A percentile compares a stretch with the other conserved stretches of the same genome.
phyloP scores from a whole-genome alignment of 2,113 vertebrate species.

The Sphyrna mokarran region DNA sequence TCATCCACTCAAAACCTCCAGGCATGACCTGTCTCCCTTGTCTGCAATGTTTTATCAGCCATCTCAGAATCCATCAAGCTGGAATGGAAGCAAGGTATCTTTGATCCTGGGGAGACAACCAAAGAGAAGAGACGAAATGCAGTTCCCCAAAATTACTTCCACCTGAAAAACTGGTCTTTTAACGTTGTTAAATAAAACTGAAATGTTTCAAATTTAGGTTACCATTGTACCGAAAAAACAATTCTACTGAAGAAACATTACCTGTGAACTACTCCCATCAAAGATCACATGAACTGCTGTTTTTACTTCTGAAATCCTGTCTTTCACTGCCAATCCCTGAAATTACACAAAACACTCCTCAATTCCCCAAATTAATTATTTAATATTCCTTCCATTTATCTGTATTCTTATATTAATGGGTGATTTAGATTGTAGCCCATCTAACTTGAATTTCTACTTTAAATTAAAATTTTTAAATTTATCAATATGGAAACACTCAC shows the following conservation, averaged over 20 bases:
- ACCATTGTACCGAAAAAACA: background rate
- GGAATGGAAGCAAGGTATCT: no score
- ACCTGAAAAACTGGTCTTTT: background rate
- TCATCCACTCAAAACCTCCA: no score
- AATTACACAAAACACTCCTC: background rate
- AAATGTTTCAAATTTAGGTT: background rate
- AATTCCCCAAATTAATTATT: background rate
- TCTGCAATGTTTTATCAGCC: no score
- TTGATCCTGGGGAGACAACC: no score
- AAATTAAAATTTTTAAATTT: background rate
- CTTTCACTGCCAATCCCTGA: constrained; percentile 68
- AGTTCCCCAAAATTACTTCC: background rate
- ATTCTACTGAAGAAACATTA: constrained; percentile 43
- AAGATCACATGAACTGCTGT: constrained; percentile 66
- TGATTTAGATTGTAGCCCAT: background rate
- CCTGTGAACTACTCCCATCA: constrained; percentile 77
- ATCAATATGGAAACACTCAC: background rate
- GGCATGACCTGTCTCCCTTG: no score
- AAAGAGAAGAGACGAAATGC: background rate
- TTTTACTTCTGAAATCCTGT: constrained; percentile 64
- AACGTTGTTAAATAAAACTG: background rate
- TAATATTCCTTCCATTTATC: background rate
- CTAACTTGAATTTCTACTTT: background rate
- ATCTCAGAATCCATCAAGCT: no score
- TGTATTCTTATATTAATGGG: background rate